Base-by-base conservation (phyloP, 2,113 vertebrate species). In the Cyanocitta stelleri region DNA sequence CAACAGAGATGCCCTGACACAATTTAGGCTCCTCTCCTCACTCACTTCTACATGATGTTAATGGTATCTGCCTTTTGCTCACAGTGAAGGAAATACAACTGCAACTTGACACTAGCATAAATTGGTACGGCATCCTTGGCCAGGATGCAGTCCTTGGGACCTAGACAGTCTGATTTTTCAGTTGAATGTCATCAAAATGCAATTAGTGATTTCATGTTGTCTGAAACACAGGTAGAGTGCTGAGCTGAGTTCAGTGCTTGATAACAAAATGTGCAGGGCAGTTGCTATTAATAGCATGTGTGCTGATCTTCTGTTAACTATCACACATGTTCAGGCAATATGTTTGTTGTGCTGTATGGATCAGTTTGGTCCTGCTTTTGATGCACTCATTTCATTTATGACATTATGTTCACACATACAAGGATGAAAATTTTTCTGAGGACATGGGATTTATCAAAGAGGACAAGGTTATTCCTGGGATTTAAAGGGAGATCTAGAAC, bases 321-420 rank as follows among this genome's bases (percentile, higher is more conserved):
- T 72, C 62, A 72, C 48, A 95, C 49, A 11, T 48, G 33, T 49
- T 74, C 33, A 35, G 39, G 61, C 67, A 93, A 7, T 84, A 46
- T 91, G 48, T 87, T 96, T 93, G 43, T 52, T 2, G 0, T 59
- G 39, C 46, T 39, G 3, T 9, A 32, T 20, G 11, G 78, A 43
- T 61, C 73, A 74, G 54, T 23, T 74, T 35, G 1, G n/a, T 58
- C 29, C 7, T 3, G 46, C 35, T 79, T 87, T 62, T 73, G 32
- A 46, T 39, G 15, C 8, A 16, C 9, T 62, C 2, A 33, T 62
- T 89, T 80, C 24, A 69, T 90, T 44, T 24, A 30, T 39, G 11
- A 33, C 46, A 73, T 2, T 41, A 14, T 5, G 5, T 24, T 79
- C 35, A 52, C 9, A 54, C 0, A 0, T 58, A 37, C 4, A 69